phyloP scores from a whole-genome alignment of 2,797 vertebrate genomes.

The Podarcis lilfordi region DNA sequence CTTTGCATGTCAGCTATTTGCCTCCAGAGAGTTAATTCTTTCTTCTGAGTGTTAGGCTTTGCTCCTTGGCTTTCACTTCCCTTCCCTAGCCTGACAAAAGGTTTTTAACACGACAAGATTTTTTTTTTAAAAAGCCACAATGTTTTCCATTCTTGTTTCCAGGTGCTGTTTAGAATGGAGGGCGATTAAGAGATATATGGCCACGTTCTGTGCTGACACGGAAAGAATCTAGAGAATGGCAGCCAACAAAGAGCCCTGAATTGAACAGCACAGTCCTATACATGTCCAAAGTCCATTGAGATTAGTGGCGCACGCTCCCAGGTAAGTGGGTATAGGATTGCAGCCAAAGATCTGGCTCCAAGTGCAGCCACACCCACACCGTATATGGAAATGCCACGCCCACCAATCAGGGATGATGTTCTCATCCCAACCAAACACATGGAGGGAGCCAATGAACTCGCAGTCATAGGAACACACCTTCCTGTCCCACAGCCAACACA shows the following conservation, averaged over 20 bases:
- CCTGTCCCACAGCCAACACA: too few relatives aligned
- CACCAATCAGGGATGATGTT: too few relatives aligned
- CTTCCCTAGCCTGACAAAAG: neutral
- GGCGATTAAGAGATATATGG: neutral
- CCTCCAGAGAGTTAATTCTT: constrained; percentile 13
- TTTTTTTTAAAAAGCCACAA: neutral
- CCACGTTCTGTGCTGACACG: neutral
- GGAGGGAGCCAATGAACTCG: too few relatives aligned
- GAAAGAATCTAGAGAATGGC: neutral
- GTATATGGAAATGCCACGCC: too few relatives aligned
- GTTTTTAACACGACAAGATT: neutral
- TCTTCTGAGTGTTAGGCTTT: neutral
- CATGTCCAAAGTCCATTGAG: neutral
- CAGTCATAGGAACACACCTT: too few relatives aligned
- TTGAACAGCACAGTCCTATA: neutral
- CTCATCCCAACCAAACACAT: too few relatives aligned
- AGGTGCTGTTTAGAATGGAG: constrained; percentile 8
- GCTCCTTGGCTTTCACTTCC: constrained; percentile 5
- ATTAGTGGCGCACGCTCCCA: too few relatives aligned
- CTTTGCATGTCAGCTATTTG: neutral
- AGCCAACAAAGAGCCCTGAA: neutral
- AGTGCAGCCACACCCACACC: too few relatives aligned
- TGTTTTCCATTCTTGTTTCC: neutral
- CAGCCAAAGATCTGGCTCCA: too few relatives aligned
- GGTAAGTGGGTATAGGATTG: too few relatives aligned